Base-by-base conservation (phyloP, 2,113 vertebrate genomes). In the Amphiprion percula region DNA sequence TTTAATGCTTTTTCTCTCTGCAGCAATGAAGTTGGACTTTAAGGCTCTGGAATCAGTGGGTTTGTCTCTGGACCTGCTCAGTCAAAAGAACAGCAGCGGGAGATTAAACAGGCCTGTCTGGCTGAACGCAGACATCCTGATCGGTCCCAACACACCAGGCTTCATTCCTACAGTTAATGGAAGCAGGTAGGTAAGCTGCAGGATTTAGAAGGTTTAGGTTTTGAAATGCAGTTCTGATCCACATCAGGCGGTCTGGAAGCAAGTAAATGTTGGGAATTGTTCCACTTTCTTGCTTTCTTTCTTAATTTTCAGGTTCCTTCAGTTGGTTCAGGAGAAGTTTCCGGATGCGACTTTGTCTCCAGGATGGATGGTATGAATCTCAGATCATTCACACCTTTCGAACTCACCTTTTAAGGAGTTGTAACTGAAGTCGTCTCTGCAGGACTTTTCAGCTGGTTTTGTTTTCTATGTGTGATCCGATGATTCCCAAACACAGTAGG, bases 1-100 rank as follows among this genome's bases (percentile, higher is more conserved):
- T 24, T 33, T 19, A 8, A 47, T 52, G 21, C 8, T 53, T 19
- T 64, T 26, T 67, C 17, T 71, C 8, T 50, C 19, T 71, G 6
- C 78, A 96, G 95, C 91, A 8, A 94, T 96, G 17, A 96, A 97
- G 71, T 79, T 96, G 87, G 96, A 97, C 83, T 96, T 95, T 71
- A 95, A 95, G 91, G 94, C 90, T 68, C 79, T 95, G 72, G 68
- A 21, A 12, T 89, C 94, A 0, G 90, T 95, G 75, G 87, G 88
- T 56, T 94, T 93, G 9, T 91, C 95, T 30, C 67, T 96, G 82
- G 87, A 95, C 69, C 47, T 91, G 68, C 90, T 96, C 3, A 19
- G 28, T 65, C 28, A 37, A 12, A 92, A 87, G 68, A 94, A 93
- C 4, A 66, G 77, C 3, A 78, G 84, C 0, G 68, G 52, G 53